phyloP scores from a whole-genome alignment of 2,888 invertebrate genomes.

The Drosophila colorata region DNA sequence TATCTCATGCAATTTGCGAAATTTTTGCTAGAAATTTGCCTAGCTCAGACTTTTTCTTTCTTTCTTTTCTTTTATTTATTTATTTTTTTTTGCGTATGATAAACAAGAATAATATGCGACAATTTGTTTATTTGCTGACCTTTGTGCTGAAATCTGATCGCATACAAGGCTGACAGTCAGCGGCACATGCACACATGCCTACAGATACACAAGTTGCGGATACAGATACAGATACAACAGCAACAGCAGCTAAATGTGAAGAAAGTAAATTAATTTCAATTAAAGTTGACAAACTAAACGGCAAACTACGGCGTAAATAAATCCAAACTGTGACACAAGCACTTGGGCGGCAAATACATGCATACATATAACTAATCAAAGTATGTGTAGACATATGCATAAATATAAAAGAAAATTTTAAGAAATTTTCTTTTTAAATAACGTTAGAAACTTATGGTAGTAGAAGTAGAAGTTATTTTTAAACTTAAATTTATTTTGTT shows the following conservation, averaged over 20 bases:
- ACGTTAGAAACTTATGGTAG: too few species aligned
- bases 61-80: constrained; percentile 2
- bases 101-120: constrained; percentile 64
- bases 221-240: constrained; percentile 22
- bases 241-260: constrained; percentile 57
- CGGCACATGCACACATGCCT: constrained; percentile 45
- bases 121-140: constrained; percentile 82
- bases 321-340: constrained; percentile 59
- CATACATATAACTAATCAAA: constrained; percentile 42
- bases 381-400: constrained; percentile 18
- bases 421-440: not conserved
- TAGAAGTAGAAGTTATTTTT: too few species aligned
- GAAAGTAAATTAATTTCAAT: constrained; percentile 82
- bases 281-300: constrained; percentile 77
- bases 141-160: constrained; percentile 83
- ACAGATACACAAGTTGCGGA: constrained; percentile 26
- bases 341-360: constrained; percentile 51
- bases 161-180: constrained; percentile 81
- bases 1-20: constrained; percentile 25
- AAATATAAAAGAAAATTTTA: constrained; percentile 1
- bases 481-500: not conserved
- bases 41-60: constrained; percentile 7
- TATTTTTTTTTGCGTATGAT: constrained; percentile 26
- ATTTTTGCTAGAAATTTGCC: constrained; percentile 30
- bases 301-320: constrained; percentile 77